phyloP scores from a whole-genome alignment of 2,888 invertebrate genomes.

The Tridacna crocea region DNA sequence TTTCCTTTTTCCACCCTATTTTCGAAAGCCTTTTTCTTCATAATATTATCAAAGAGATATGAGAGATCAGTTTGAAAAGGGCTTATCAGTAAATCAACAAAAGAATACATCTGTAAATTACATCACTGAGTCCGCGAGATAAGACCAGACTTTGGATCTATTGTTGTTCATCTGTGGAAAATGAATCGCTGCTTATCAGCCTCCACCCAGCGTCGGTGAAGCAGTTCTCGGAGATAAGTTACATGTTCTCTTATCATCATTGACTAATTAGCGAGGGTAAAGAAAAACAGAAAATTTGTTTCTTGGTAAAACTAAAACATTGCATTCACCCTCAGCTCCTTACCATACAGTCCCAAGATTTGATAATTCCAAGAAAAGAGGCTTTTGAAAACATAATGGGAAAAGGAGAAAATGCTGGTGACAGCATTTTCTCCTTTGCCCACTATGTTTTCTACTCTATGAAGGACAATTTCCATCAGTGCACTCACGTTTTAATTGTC shows the following conservation, averaged over 20 bases:
- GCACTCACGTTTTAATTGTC: too few species aligned
- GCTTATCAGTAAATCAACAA: constrained; percentile 8
- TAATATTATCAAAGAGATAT: too few species aligned
- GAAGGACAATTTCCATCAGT: too few species aligned
- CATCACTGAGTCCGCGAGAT: constrained; percentile 31
- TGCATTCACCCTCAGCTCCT: neutral
- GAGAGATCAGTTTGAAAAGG: too few species aligned
- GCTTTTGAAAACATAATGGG: neutral
- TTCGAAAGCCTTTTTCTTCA: too few species aligned
- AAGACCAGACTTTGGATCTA: constrained; percentile 14
- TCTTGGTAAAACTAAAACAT: too few species aligned
- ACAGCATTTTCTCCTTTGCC: too few species aligned
- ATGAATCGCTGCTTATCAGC: constrained; percentile 13
- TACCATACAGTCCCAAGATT: neutral
- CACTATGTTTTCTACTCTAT: too few species aligned
- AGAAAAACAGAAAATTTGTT: neutral
- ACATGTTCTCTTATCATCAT: constrained; percentile 17
- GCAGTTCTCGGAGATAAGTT: neutral
- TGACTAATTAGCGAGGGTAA: constrained; percentile 10
- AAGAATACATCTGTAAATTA: constrained; percentile 43
- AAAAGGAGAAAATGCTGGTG: neutral
- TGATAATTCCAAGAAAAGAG: neutral
- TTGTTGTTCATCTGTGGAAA: neutral
- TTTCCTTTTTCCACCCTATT: too few species aligned
- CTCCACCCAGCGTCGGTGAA: constrained; percentile 17